Evolutionary conservation across 1,140 invertebrate genomes (phyloP), one percentile per base, ranked within the genome.

Genomic region (Drosophila punjabiensis): DNA sequence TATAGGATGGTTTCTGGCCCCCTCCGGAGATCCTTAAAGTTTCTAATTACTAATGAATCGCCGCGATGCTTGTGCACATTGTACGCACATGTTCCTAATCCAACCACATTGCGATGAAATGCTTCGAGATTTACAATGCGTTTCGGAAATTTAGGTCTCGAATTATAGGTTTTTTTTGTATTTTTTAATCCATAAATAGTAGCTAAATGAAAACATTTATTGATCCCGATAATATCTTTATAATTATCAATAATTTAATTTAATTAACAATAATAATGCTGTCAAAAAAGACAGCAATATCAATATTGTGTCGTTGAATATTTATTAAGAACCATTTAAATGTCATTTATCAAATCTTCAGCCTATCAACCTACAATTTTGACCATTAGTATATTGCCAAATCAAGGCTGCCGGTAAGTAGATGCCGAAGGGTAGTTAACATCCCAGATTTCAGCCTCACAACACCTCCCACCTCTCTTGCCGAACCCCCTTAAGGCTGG

Each of bases 11-110:
- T 11, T n/a, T 2, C 14, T 13, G 30, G 59, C n/a, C 13, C 13
- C 14, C 16, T 16, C 32, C 7, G 39, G n/a, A 69, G 28, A 18
- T 33, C 20, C 16, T 20, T 13, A 13, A 28, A 18, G 13, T 33
- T 39, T 14, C 48, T 56, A 37, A 71, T 69, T 71, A 56, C 39
- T 56, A 55, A 14, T 32, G 37, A 45, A 30, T n/a, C 3, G 18
- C 45, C 30, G n/a, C 18, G 13, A 18, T 35, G 30, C 8, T 30
- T 13, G 1, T 14, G 14, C 4, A 33, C 58, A 43, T 14, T 43
- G 56, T 33, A 20, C 16, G 39, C 5, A 5, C 16, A 16, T 32
- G 28, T 39, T 32, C 11, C 6, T 11, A 18, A 41, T 33, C 13
- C 18, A 63, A 33, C 39, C 64, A 11, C 30, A 66, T 11, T 41